Evolutionary conservation across 1,140 invertebrate genomes (phyloP), one percentile per base, ranked within the genome.

Genomic region (Venturia canescens): DNA sequence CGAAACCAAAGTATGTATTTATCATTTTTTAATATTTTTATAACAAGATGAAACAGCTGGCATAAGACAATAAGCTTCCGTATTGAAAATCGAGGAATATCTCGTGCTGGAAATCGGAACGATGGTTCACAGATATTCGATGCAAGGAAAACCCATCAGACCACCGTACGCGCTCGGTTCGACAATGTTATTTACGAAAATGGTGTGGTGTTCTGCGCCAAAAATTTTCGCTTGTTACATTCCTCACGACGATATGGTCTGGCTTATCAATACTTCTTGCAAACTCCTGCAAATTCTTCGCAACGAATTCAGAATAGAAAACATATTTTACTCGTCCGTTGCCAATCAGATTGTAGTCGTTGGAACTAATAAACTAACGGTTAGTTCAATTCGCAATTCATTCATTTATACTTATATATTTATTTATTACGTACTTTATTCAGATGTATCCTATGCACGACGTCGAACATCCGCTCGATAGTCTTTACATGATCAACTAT

Each of bases 111-210:
- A 81, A n/a, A 57, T 60, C 18, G 29, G 23, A 9, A 48, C 38
- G 21, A 74, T 48, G 29, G 29, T 85, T 1, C 57, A 80, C 34
- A 80, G 81, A 83, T 85, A 80, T 67, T 82, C 82, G 21, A 81
- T 85, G 60, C 76, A 83, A 67, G 83, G 80, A 21, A 82, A 82
- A 44, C 71, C 53, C 15, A 83, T 85, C 29, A 78, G 78, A 15
- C 84, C 84, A 16, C 67, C 84, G 0, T 81, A 75, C 48, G 50
- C 1, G n/a, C 60, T 85, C 4, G 80, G 63, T 34, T 44, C 78
- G 7, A 82, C 79, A 16, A 83, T 85, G 84, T n/a, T 67, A 23
- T 85, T 85, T 66, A 83, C 82, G 2, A 81, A 79, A 80, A 79
- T 85, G 76, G 26, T 82, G 6, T 83, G 82, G 83, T 85, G 80